These are phyloP conservation scores for Sipha maydis DNA, from an alignment of 2,888 invertebrate genomes.

Conservation along the genomic window DNA sequence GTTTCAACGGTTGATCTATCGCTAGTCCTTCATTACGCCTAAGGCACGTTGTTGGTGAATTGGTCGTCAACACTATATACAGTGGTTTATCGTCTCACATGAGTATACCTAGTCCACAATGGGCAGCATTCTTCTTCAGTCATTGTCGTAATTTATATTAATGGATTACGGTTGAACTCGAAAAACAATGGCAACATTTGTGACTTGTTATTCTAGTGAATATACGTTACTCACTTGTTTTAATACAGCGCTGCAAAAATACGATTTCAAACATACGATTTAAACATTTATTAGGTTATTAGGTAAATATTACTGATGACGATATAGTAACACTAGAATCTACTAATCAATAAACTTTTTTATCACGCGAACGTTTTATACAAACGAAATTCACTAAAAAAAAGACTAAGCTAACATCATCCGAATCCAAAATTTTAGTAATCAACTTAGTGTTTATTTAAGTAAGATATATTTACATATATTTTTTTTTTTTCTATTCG, in stretches of 20 bases:
- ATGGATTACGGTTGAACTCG: not conserved
- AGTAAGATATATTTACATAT: too few relatives aligned
- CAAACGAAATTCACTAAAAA: too few relatives aligned
- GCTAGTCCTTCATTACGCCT: not conserved
- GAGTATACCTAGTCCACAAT: not conserved
- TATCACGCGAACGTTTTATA: not conserved
- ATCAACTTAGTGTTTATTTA: too few relatives aligned
- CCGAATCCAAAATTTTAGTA: too few relatives aligned
- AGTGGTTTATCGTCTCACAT: not conserved
- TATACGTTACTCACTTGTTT: not conserved
- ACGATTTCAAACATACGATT: not conserved
- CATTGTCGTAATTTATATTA: constrained; percentile 21
- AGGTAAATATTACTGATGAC: not conserved
- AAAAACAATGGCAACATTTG: not conserved
- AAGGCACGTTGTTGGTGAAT: not conserved
- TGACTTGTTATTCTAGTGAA: not conserved
- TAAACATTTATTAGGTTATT: not conserved
- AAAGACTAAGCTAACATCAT: too few relatives aligned
- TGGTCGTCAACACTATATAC: constrained; percentile 5
- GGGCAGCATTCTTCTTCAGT: not conserved
- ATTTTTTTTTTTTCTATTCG: too few relatives aligned
- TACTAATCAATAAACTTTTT: not conserved
- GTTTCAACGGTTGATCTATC: not conserved
- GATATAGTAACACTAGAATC: not conserved
- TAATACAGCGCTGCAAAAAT: not conserved